phyloP scores from a whole-genome alignment of 2,797 vertebrate genomes.

The Oreonectes daqikongensis region DNA sequence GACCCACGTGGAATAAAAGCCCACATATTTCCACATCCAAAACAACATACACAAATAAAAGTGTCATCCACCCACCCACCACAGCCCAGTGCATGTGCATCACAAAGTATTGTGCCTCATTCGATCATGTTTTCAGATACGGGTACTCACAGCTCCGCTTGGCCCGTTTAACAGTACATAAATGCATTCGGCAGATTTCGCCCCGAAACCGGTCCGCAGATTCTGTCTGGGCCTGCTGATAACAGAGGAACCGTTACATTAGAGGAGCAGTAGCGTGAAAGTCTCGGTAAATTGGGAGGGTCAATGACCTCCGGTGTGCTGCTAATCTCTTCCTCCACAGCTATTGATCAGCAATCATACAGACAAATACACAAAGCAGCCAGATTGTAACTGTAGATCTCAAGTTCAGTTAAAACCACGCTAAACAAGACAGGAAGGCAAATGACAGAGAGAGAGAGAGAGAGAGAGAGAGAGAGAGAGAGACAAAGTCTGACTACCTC shows the following conservation, averaged over 20 bases:
- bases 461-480: conserved; percentile 57
- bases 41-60: background rate
- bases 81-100: background rate
- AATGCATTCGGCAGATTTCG: background rate
- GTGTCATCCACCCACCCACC: background rate
- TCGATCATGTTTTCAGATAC: background rate
- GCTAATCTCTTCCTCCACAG: conserved; percentile 34
- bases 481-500: conserved; percentile 61
- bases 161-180: background rate
- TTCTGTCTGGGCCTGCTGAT: background rate
- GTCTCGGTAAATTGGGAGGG: conserved; percentile 13
- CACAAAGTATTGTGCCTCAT: background rate
- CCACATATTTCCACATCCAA: background rate
- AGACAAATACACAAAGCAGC: conserved; percentile 15
- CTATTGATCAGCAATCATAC: conserved; percentile 24
- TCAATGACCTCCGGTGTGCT: conserved; percentile 23
- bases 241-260: conserved; percentile 46
- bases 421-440: conserved; percentile 22
- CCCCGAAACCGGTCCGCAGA: background rate
- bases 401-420: conserved; percentile 25
- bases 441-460: conserved; percentile 47
- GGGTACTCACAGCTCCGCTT: background rate
- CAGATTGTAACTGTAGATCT: conserved; percentile 21
- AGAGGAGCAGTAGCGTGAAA: conserved; percentile 21
- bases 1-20: background rate